Evolutionary conservation across 2,113 vertebrate species (phyloP).

Genomic region (Perca fluviatilis): DNA sequence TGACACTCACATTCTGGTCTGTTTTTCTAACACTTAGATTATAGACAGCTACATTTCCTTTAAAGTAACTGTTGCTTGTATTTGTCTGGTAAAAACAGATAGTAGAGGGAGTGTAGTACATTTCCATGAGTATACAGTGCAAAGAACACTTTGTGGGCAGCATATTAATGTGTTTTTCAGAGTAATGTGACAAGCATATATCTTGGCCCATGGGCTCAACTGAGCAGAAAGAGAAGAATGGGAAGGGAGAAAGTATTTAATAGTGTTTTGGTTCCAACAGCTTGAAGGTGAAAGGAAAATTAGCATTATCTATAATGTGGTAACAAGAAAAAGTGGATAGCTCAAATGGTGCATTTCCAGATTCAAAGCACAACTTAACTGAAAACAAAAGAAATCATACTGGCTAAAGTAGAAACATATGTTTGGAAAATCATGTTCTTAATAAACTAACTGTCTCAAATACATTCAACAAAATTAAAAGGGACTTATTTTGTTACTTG

Average conservation of each 20-base stretch:
- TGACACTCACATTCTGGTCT: slow-evolving; percentile 41
- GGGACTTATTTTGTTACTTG: slow-evolving; percentile 41
- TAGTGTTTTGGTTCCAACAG: slow-evolving; percentile 64
- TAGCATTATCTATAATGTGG: slow-evolving; percentile 74
- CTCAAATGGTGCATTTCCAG: slow-evolving; percentile 45
- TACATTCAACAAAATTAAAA: slow-evolving; percentile 29
- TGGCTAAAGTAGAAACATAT: neutral
- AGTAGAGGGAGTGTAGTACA: slow-evolving; percentile 43
- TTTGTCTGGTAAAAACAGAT: slow-evolving; percentile 41
- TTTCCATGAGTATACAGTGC: slow-evolving; percentile 72
- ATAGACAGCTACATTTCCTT: slow-evolving; percentile 46
- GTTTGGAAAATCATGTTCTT: neutral
- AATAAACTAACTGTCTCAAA: slow-evolving; percentile 14
- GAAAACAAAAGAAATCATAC: slow-evolving; percentile 23
- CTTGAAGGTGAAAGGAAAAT: slow-evolving; percentile 74
- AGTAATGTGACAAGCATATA: slow-evolving; percentile 65
- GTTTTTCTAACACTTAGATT: slow-evolving; percentile 27
- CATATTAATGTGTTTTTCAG: slow-evolving; percentile 75
- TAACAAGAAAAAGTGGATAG: slow-evolving; percentile 64
- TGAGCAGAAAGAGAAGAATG: slow-evolving; percentile 65
- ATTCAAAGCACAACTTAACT: slow-evolving; percentile 3
- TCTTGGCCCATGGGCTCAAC: slow-evolving; percentile 69
- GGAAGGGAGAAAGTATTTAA: slow-evolving; percentile 70
- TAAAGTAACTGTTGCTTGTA: slow-evolving; percentile 17
- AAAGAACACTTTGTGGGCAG: slow-evolving; percentile 56